Evolutionary conservation across 2,888 invertebrate species (phyloP).

Genomic region (Xestoiulus laeticollis): DNA sequence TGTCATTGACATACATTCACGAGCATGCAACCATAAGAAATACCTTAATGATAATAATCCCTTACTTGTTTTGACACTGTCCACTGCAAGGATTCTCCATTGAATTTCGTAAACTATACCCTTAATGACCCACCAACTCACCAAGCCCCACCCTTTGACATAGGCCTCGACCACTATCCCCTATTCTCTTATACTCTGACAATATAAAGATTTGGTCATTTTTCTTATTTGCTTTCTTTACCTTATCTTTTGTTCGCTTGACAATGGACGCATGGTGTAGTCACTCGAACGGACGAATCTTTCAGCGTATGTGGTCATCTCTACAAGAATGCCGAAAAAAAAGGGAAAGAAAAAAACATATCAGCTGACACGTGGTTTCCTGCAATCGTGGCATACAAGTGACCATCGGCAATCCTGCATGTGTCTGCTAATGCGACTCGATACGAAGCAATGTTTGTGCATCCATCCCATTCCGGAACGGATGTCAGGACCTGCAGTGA

Average conservation of each 20-base stretch:
- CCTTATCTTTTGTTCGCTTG: constrained; percentile 27
- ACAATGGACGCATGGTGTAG: constrained; percentile 21
- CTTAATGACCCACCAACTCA: not conserved
- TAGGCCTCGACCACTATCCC: not conserved
- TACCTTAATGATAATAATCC: not conserved
- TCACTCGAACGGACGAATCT: constrained; percentile 27
- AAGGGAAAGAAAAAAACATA: not conserved
- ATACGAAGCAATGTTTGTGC: not conserved
- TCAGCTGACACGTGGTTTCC: constrained; percentile 20
- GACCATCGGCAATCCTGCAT: not conserved
- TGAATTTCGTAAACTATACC: not conserved
- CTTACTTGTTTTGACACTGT: not conserved
- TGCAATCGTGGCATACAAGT: not conserved
- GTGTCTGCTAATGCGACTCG: not conserved
- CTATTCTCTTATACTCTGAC: not conserved
- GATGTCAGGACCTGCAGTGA: not conserved
- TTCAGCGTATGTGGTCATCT: not conserved
- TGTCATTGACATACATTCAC: constrained; percentile 5
- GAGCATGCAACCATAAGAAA: not conserved
- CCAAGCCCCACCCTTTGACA: not conserved
- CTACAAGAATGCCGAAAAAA: not conserved
- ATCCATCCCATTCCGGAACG: not conserved
- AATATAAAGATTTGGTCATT: constrained; percentile 14
- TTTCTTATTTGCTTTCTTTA: constrained; percentile 41
- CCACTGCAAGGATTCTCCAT: not conserved